Evolutionary conservation across 2,888 invertebrate species (phyloP).

Genomic region (Drosophila koepferae): DNA sequence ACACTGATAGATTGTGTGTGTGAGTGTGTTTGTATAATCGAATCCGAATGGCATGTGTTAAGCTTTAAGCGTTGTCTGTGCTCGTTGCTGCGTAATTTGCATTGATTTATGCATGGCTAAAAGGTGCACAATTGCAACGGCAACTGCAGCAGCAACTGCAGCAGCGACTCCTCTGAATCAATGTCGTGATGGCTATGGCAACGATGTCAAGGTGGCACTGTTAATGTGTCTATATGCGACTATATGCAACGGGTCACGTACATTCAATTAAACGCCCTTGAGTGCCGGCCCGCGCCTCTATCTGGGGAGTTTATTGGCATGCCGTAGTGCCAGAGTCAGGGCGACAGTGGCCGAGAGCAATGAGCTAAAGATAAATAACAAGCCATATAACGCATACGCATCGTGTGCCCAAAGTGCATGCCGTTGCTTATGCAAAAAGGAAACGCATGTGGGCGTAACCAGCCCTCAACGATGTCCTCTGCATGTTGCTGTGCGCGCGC

Average conservation of each 20-base stretch:
- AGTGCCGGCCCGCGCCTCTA: constrained; percentile 62
- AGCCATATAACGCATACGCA: constrained; percentile 79
- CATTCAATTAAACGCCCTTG: constrained; percentile 81
- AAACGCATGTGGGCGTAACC: constrained; percentile 56
- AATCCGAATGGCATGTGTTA: constrained; percentile 54
- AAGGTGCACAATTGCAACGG: constrained; percentile 37
- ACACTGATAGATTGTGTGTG: background rate
- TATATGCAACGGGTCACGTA: constrained; percentile 66
- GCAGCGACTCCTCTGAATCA: constrained; percentile 19
- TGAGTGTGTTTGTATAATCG: background rate
- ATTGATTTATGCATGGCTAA: constrained; percentile 63
- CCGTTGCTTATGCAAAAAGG: constrained; percentile 72
- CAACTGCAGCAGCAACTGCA: constrained; percentile 14
- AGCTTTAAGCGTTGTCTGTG: constrained; percentile 66
- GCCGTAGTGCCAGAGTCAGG: constrained; percentile 15
- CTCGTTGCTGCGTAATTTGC: constrained; percentile 70
- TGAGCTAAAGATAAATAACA: constrained; percentile 80
- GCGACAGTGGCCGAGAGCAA: constrained; percentile 60
- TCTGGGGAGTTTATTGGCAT: constrained; percentile 70
- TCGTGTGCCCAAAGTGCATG: constrained; percentile 66
- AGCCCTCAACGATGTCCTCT: constrained; percentile 9
- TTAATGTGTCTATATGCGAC: constrained; percentile 79
- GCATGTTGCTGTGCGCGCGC: background rate
- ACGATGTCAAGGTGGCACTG: constrained; percentile 75
- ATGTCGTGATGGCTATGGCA: constrained; percentile 46